Evolutionary conservation across 2,888 invertebrate genomes (phyloP).

Genomic region (Ormyrus thymus): DNA sequence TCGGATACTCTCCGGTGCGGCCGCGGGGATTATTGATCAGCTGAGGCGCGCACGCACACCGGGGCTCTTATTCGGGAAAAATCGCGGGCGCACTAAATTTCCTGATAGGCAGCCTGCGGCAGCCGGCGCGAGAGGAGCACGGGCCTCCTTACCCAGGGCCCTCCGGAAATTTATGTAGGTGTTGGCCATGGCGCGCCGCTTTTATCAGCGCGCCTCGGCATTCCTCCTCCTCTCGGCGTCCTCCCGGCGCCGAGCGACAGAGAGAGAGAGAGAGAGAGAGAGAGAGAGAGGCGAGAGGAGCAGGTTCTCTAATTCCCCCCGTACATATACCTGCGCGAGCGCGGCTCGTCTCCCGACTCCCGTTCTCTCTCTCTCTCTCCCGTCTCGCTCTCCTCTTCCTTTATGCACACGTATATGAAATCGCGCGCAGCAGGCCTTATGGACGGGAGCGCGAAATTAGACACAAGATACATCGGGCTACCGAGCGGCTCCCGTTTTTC

Average conservation of each 20-base stretch:
- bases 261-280: constrained; percentile 48
- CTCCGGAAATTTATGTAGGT: constrained; percentile 74
- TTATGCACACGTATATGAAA: constrained; percentile 4
- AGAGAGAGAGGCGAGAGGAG: constrained; percentile 57
- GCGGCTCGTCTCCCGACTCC: constrained; percentile 47
- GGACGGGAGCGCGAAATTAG: constrained; percentile 28
- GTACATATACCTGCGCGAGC: too few species aligned
- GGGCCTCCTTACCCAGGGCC: constrained; percentile 57
- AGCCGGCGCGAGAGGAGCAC: too few species aligned
- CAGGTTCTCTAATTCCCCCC: constrained; percentile 72
- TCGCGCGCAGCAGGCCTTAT: background rate
- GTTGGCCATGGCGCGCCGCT: constrained; percentile 70
- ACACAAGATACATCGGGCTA: constrained; percentile 10
- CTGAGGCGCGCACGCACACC: background rate
- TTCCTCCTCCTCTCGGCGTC: constrained; percentile 71
- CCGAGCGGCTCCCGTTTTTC: constrained; percentile 24
- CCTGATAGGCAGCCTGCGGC: too few species aligned
- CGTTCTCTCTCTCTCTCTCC: background rate
- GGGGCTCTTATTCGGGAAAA: too few species aligned
- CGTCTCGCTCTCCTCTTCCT: constrained; percentile 4
- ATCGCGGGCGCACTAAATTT: too few species aligned
- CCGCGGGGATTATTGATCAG: constrained; percentile 12
- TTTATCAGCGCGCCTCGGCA: constrained; percentile 69
- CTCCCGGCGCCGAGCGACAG: constrained; percentile 67
- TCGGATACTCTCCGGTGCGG: too few species aligned